These are phyloP conservation scores for Entomyzon cyanotis DNA, from an alignment of 2,113 vertebrate species.

Conservation along the genomic window DNA sequence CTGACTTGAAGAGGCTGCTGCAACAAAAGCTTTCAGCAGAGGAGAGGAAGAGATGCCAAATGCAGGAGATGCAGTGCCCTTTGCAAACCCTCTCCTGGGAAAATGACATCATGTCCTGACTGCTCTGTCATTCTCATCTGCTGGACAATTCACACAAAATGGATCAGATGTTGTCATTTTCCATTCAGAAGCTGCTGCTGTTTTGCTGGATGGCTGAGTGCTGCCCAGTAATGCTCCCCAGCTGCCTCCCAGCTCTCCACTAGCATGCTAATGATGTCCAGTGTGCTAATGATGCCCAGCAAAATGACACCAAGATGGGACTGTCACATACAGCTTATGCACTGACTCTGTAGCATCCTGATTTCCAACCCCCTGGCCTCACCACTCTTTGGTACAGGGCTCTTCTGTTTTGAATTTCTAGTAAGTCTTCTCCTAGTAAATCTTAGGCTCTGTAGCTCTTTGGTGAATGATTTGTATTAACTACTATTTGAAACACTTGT, in stretches of 20 bases:
- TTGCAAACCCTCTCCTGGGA: neutral
- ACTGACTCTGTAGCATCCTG: neutral
- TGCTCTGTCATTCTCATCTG: conserved; percentile 3
- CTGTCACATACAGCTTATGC: neutral
- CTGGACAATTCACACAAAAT: neutral
- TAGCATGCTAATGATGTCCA: conserved; percentile 14
- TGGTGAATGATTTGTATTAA: neutral
- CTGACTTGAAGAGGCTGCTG: neutral
- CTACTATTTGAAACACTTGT: neutral
- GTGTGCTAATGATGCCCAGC: neutral
- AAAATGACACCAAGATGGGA: neutral
- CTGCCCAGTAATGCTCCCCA: conserved; percentile 18
- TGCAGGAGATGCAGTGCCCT: neutral
- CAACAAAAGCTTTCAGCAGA: neutral
- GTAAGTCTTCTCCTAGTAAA: neutral
- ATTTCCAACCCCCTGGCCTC: neutral
- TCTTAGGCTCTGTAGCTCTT: neutral
- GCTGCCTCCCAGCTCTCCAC: neutral
- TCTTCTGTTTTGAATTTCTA: neutral
- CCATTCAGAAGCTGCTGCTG: neutral
- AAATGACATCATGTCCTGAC: conserved; percentile 49
- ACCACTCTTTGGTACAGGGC: neutral
- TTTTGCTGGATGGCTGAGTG: neutral
- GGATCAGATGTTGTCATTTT: neutral
- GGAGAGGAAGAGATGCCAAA: neutral